Percentiles rank a stretch among this genome's conserved stretches.
Conservation (phyloP, 2,888 invertebrate genomes). For the Aspidiotus destructor region DNA sequence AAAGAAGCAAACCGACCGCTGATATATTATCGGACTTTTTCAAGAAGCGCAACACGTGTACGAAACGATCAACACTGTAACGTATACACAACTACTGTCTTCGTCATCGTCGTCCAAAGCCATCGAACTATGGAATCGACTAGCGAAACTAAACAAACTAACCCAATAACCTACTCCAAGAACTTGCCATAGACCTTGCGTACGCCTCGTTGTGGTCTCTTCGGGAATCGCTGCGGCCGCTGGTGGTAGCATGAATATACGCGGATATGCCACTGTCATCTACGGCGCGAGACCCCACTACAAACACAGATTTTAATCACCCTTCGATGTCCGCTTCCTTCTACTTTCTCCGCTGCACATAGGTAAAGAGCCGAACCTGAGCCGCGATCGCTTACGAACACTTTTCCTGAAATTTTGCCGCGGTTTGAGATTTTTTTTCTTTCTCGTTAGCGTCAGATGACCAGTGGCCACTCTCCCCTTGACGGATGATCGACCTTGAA, state of each 20-base stretch:
- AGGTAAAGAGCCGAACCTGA: no score
- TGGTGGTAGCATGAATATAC: no score
- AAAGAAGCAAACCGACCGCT: no score
- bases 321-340: constrained; percentile 22
- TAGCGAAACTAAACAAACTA: constrained; percentile 30
- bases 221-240: no score
- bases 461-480: no score
- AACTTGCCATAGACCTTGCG: constrained; percentile 29
- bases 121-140: constrained; percentile 24
- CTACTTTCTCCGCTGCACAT: constrained; percentile 20
- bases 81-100: constrained; percentile 3
- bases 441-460: no score
- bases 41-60: constrained; percentile 9
- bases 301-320: constrained; percentile 15
- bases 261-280: no score
- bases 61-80: constrained; percentile 17
- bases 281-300: constrained; percentile 19
- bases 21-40: no score
- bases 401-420: no score
- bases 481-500: no score
- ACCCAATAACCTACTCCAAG: constrained; percentile 32
- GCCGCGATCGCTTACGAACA: no score
- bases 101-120: constrained; percentile 15
- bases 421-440: no score
- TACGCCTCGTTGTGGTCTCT: constrained; percentile 7